Evolutionary conservation across 2,888 invertebrate genomes (phyloP), one percentile per base, ranked within the genome.

Genomic region (Junonia oenone): DNA sequence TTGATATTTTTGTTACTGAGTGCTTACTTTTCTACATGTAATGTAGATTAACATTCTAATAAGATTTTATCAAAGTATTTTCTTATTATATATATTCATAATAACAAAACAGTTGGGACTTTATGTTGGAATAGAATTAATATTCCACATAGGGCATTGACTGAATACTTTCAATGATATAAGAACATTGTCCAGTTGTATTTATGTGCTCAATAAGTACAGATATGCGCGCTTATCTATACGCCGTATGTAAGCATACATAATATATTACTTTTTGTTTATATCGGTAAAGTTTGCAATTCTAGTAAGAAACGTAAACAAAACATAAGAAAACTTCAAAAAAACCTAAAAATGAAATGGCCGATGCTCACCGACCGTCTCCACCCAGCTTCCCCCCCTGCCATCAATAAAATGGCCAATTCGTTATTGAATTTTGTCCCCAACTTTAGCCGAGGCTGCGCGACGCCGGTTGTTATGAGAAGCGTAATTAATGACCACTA

Each of bases 331-430:
- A 71, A 74, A 68, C 68, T 68, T 71, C 69, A 68, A 66, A 72
- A 73, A 72, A 68, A 67, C 68, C 69, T 74, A 79, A 79, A 76
- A 80, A 26, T 13, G 76, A 82, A 83, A 87, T 86, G 83, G 83
- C 86, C 83, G 83, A 84, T 86, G 83, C 83, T 86, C 79, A 81
- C 82, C 79, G 72, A 78, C 74, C 74, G 83, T 85, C 88, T 85
- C 86, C 87, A 81, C 86, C 89, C 88, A 87, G 76, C 84, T 64
- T 84, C 81, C 84, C 88, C 76, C 85, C 88, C 85, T 74, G 83
- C 83, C 88, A 88, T 90, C 90, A 88, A 90, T 90, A 91, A 91
- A 91, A 91, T 91, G 91, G 90, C 90, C 88, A 90, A 89, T 86
- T 89, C 89, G 83, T 82, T 90, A 89, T 88, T 87, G 90, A 87